Evolutionary conservation across 2,797 vertebrate genomes (phyloP).

Genomic region (Xenopus petersii): DNA sequence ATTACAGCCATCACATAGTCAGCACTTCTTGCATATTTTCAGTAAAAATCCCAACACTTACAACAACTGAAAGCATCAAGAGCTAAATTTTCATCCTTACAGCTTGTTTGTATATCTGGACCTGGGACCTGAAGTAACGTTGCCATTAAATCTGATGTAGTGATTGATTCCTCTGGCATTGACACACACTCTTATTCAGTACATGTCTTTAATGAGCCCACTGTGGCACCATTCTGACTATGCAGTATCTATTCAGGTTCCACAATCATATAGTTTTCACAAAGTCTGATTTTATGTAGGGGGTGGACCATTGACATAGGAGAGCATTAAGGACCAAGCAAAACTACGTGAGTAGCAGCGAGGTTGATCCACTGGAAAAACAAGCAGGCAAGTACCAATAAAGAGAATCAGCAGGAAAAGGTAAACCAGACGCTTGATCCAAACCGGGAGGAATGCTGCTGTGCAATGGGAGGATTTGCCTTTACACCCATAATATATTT

Average conservation of each 20-base stretch:
- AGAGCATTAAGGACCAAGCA: slow-evolving; percentile 62
- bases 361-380: slow-evolving; percentile 36
- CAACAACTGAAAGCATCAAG: too few species aligned
- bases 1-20: too few species aligned
- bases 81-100: too few species aligned
- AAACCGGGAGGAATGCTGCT: slow-evolving; percentile 8
- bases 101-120: too few species aligned
- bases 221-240: not conserved
- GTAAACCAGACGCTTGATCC: slow-evolving; percentile 18
- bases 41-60: too few species aligned
- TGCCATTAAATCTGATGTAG: too few species aligned
- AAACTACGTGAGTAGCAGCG: slow-evolving; percentile 59
- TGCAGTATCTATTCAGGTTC: not conserved
- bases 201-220: too few species aligned
- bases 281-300: slow-evolving; percentile 63
- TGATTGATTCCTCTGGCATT: too few species aligned
- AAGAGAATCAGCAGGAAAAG: slow-evolving; percentile 27
- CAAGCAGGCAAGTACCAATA: slow-evolving; percentile 51
- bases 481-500: not conserved
- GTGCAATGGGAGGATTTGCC: slow-evolving; percentile 1
- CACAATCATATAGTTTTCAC: not conserved
- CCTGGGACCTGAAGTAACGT: too few species aligned
- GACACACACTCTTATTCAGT: too few species aligned
- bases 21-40: too few species aligned
- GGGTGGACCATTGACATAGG: slow-evolving; percentile 78